These are phyloP conservation scores for Phaethon lepturus DNA, from an alignment of 2,113 vertebrate species.

Conservation along the genomic window DNA sequence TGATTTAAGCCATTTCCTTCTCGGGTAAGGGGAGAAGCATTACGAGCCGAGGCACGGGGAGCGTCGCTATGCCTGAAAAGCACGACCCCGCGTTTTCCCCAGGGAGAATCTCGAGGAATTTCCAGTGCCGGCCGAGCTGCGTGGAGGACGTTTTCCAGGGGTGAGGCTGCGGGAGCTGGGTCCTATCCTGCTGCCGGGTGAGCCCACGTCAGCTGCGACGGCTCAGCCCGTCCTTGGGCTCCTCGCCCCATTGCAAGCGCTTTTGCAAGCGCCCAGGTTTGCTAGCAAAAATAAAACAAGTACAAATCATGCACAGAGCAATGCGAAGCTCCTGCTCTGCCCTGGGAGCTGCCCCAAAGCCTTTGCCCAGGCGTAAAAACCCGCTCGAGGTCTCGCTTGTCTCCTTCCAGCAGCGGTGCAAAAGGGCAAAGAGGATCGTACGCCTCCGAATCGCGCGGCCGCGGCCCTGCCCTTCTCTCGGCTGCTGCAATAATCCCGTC, in stretches of 20 bases:
- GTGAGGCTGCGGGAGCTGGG: background rate
- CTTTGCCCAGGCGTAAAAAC: background rate
- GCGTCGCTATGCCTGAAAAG: background rate
- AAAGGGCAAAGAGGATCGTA: background rate
- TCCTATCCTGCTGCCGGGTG: rapidly evolving
- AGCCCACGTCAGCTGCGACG: rapidly evolving
- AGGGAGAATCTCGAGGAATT: background rate
- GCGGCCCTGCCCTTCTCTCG: background rate
- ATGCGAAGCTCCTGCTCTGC: background rate
- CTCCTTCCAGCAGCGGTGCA: background rate
- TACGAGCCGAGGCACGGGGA: rapidly evolving
- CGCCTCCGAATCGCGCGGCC: rapidly evolving
- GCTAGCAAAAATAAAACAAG: background rate
- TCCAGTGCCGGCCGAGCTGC: rapidly evolving
- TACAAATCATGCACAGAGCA: rapidly evolving
- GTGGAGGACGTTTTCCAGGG: background rate
- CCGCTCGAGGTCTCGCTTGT: rapidly evolving
- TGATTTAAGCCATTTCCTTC: background rate
- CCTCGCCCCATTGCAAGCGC: rapidly evolving
- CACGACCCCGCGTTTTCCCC: rapidly evolving
- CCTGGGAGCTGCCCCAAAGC: background rate
- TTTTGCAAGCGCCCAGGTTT: background rate
- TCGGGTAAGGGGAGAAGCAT: rapidly evolving
- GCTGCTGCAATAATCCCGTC: background rate
- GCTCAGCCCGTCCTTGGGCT: background rate